Percentiles rank a stretch among this genome's conserved stretches.
These are phyloP conservation scores for Megalops cyprinoides DNA, from an alignment of 2,797 vertebrate genomes.

Conservation along the genomic window DNA sequence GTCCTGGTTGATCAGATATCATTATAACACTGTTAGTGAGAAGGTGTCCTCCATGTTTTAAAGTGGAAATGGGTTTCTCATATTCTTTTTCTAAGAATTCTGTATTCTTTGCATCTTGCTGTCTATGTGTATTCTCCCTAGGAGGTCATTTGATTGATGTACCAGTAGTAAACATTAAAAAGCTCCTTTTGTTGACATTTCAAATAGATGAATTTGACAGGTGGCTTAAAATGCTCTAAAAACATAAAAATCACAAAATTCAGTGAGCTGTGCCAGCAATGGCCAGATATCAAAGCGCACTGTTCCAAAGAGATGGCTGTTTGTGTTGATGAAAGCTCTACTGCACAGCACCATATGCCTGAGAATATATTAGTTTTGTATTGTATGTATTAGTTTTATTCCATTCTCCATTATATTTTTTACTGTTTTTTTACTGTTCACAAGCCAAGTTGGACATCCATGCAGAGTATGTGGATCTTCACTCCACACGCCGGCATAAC, in stretches of 20 bases:
- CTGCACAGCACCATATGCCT: conserved; percentile 41
- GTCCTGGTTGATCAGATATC: too few species aligned
- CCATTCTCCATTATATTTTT: conserved; percentile 24
- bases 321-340: conserved; percentile 25
- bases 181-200: background rate
- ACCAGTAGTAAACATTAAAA: background rate
- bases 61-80: too few species aligned
- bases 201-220: conserved; percentile 6
- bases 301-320: background rate
- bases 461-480: conserved; percentile 19
- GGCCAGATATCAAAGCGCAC: background rate
- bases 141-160: background rate
- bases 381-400: conserved; percentile 36
- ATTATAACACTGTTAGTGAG: too few species aligned
- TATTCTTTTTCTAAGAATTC: background rate
- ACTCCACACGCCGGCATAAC: background rate
- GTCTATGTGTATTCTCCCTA: background rate
- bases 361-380: conserved; percentile 35
- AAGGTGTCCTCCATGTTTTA: background rate
- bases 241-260: background rate
- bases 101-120: background rate
- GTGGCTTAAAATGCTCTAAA: conserved; percentile 9
- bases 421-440: conserved; percentile 22
- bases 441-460: conserved; percentile 13
- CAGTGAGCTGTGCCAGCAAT: background rate